A percentile compares a stretch with the other conserved stretches of the same genome.
Conservation (phyloP, 2,113 vertebrate species). For the Myrmecobius fasciatus region DNA sequence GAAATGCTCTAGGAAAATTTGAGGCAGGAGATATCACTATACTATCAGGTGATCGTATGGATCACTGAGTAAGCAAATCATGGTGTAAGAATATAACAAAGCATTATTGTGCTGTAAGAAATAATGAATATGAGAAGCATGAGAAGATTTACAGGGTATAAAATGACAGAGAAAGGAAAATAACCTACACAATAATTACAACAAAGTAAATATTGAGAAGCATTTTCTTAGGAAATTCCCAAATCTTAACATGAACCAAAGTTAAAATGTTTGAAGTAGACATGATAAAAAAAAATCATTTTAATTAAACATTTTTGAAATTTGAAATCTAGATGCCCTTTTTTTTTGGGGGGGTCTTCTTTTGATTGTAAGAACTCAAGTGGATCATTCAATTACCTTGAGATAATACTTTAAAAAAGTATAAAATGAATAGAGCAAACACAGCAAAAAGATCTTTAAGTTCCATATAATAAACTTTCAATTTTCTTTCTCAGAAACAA, state of each 20-base stretch:
- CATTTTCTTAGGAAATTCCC: not conserved
- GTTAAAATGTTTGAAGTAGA: not conserved
- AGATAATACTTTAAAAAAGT: not conserved
- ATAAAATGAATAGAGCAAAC: not conserved
- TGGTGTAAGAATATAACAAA: not conserved
- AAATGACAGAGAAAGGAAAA: not conserved
- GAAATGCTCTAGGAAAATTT: not conserved
- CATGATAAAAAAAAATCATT: not conserved
- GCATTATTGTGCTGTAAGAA: not conserved
- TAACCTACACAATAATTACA: not conserved
- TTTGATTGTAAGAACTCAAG: not conserved
- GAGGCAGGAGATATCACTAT: not conserved
- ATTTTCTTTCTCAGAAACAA: not conserved
- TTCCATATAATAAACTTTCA: not conserved
- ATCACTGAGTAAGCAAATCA: not conserved
- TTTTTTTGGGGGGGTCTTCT: not conserved
- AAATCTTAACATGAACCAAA: not conserved
- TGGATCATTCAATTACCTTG: not conserved
- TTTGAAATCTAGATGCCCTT: not conserved
- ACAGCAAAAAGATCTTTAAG: not conserved
- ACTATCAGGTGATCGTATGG: not conserved
- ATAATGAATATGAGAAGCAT: not conserved
- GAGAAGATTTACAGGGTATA: not conserved
- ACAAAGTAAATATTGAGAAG: not conserved
- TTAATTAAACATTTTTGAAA: not conserved